These are phyloP conservation scores for Acanthococcus lagerstroemiae DNA, from an alignment of 2,888 invertebrate species.

Conservation along the genomic window DNA sequence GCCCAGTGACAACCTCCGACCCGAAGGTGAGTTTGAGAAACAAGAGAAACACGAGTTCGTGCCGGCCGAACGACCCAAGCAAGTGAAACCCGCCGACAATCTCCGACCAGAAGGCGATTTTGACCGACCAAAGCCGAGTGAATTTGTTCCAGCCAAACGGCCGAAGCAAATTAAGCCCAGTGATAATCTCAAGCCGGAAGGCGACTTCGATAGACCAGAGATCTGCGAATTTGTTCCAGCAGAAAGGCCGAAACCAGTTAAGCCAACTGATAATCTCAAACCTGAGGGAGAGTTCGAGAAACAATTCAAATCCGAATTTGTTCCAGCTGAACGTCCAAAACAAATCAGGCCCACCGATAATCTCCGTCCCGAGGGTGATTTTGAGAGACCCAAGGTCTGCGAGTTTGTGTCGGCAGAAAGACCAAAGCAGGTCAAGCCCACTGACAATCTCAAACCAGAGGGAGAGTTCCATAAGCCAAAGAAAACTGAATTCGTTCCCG, in stretches of 20 bases:
- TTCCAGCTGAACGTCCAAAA: conserved; percentile 47
- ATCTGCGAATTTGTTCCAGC: conserved; percentile 40
- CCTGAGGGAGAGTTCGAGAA: conserved; percentile 45
- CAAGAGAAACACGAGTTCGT: conserved; percentile 41
- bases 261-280: conserved; percentile 45
- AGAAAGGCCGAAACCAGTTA: conserved; percentile 39
- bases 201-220: conserved; percentile 42
- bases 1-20: conserved; percentile 44
- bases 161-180: conserved; percentile 44
- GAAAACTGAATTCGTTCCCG: conserved; percentile 38
- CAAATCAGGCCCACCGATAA: conserved; percentile 48
- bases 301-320: conserved; percentile 44
- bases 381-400: conserved; percentile 42
- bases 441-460: conserved; percentile 45
- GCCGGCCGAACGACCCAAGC: conserved; percentile 44
- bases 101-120: conserved; percentile 44
- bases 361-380: conserved; percentile 46
- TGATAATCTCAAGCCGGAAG: conserved; percentile 46
- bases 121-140: conserved; percentile 40
- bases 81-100: conserved; percentile 42
- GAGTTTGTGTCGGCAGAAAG: conserved; percentile 44
- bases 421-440: conserved; percentile 40
- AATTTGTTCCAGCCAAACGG: conserved; percentile 48
- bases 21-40: conserved; percentile 46
- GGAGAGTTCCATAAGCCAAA: conserved; percentile 41